phyloP scores from a whole-genome alignment of 2,797 vertebrate genomes.

The Fistularia tabacaria region DNA sequence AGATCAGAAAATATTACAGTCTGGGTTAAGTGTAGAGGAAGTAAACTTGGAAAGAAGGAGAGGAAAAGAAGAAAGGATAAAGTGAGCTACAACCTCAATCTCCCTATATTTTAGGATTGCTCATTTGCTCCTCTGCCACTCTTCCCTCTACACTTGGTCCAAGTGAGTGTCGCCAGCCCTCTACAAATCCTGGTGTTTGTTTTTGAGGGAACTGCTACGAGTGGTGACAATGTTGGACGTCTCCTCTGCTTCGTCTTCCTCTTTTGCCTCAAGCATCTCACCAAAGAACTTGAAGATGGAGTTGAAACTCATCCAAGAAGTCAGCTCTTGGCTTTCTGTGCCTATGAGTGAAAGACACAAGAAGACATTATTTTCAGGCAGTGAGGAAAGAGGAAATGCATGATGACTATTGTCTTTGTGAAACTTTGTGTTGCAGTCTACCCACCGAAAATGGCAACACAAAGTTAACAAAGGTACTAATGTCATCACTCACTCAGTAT shows the following conservation, averaged over 20 bases:
- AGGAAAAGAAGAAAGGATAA: constrained; percentile 29
- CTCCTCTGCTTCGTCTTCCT: constrained; percentile 72
- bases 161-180: constrained; percentile 36
- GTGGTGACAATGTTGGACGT: constrained; percentile 74
- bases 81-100: constrained; percentile 17
- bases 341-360: constrained; percentile 68
- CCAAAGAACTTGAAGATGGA: constrained; percentile 92
- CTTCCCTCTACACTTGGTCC: constrained; percentile 7
- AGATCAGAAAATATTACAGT: constrained; percentile 48
- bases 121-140: constrained; percentile 8
- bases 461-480: too few species aligned
- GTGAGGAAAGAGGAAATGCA: constrained; percentile 2
- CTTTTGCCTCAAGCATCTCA: constrained; percentile 78
- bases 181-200: constrained; percentile 88
- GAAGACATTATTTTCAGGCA: constrained; percentile 3
- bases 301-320: constrained; percentile 92
- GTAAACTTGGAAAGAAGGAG: constrained; percentile 16
- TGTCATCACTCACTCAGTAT: too few species aligned
- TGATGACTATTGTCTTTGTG: too few species aligned
- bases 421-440: too few species aligned
- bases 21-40: neutral
- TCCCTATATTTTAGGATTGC: neutral
- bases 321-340: constrained; percentile 94
- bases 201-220: constrained; percentile 87
- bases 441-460: too few species aligned